Evolutionary conservation across 2,797 vertebrate genomes (phyloP).

Genomic region (Spinibarbus caldwelli): DNA sequence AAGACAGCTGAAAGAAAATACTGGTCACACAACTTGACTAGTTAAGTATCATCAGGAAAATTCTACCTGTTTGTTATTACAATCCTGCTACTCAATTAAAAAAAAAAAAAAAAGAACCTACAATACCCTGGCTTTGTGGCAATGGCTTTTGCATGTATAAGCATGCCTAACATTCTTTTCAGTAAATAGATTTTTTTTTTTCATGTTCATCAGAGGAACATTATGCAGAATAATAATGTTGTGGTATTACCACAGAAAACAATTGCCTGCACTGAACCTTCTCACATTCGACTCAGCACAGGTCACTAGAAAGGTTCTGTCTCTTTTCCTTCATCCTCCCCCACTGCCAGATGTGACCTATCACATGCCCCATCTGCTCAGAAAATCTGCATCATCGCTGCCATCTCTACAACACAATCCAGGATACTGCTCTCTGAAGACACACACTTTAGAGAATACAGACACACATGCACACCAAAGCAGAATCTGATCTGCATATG

Average conservation of each 20-base stretch:
- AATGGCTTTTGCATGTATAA: neutral
- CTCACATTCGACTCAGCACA: neutral
- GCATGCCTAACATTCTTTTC: neutral
- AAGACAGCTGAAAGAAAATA: neutral
- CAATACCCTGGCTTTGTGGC: neutral
- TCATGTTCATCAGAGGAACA: neutral
- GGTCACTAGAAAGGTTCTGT: conserved; percentile 38
- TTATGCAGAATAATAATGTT: neutral
- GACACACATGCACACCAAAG: conserved; percentile 18
- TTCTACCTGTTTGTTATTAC: neutral
- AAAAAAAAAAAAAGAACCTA: neutral
- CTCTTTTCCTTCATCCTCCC: conserved; percentile 37
- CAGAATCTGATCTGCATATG: conserved; percentile 1
- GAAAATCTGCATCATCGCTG: conserved; percentile 62
- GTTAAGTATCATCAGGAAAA: neutral
- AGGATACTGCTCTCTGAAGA: conserved; percentile 43
- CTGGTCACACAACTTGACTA: neutral
- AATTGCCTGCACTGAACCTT: conserved; percentile 23
- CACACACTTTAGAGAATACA: conserved; percentile 18
- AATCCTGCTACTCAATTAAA: neutral
- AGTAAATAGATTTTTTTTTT: neutral
- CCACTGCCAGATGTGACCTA: conserved; percentile 70
- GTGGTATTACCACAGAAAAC: conserved; percentile 1
- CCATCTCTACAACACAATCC: conserved; percentile 52
- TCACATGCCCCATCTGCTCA: conserved; percentile 70